Evolutionary conservation across 1,140 invertebrate species (phyloP), one percentile per base, ranked within the genome.

Genomic region (Brachionus koreanus): DNA sequence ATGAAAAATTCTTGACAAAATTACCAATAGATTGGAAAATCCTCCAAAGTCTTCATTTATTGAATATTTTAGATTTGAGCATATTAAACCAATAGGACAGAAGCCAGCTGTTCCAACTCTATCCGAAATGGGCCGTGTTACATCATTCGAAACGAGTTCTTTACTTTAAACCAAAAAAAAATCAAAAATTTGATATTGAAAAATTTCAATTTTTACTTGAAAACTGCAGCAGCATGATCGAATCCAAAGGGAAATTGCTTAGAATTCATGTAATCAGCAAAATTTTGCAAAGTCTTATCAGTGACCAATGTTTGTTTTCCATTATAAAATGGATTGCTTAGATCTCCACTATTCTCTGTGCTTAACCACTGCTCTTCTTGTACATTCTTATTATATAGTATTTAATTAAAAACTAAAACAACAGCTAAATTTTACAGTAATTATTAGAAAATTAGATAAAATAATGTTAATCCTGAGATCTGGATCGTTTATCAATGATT

Each of bases 21-120:
- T 46, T 74, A 74, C 69, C 19, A 74, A 4, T 49, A 74, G 4
- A 19, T 74, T 74, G 12, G 35, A 61, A 61, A 79, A 79, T 19
- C 76, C 76, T 25, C 76, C 76, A 39, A 79, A 61, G 13, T 79
- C 76, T 79, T 79, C 76, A 12, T 39, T 39, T 12, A 79, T 63
- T 79, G 76, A 79, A 61, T 61, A 79, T 29, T 61, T 79, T 5
- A 19, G 1, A 29, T 57, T n/a, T 0, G 76, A 23, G 42, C 76
- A 79, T 33, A 79, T 42, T 2, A 16, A 2, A 61, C 49, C 76
- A 19, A 72, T 42, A 7, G 49, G 61, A 61, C 35, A 61, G 35
- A 12, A 61, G 39, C 76, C 46, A 79, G 76, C 76, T 33, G 49
- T 39, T 7, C 23, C 33, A 12, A n/a, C 25, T 39, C 61, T 19